Evolutionary conservation across 1,140 invertebrate genomes (phyloP), one percentile per base, ranked within the genome.

Genomic region (Coelopa frigida): DNA sequence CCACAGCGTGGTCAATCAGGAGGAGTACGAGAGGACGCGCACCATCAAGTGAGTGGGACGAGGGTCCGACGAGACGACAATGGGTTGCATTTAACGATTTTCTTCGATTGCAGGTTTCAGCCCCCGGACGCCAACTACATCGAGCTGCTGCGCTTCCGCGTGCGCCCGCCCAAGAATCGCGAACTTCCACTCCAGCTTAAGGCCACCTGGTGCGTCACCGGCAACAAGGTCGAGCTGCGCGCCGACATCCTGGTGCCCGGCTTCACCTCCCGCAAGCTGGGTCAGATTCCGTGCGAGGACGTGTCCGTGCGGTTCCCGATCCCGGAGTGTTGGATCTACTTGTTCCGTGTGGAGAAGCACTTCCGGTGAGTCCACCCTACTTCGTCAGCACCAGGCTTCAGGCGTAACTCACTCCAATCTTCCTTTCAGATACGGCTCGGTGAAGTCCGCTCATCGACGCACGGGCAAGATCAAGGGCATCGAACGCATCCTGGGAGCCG

Each of bases 61-160:
- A 11, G 7, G 14, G 6, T 3, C 15, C 26, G 8, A 2, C 2
- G n/a, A n/a, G n/a, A n/a, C n/a, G n/a, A n/a, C 3, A 24, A n/a
- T 23, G 1, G 14, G 2, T 22, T 10, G 41, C 2, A n/a, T 35
- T 22, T 37, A 12, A 43, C 18, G 27, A 22, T 37, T 26, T 11
- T 31, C 0, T 23, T 21, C 23, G 4, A 39, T 15, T 43, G 11
- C 31, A 92, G 89, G 75, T 95, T 98, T 73, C 91, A 94, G 70
- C 96, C 97, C 39, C 92, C 97, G 14, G 96, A 99, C 80, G 96
- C 94, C 56, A 96, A 92, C 72, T 96, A 98, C 70, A 92, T 97
- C 63, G 94, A 97, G 75, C 73, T 99, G 59, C 83, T 99, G 82
- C 78, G 97, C 56, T 99, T 98, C 75, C 82, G 97, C 45, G 85